phyloP scores from a whole-genome alignment of 92 coral and sea anemone genomes.

The Pocillopora meandrina region DNA sequence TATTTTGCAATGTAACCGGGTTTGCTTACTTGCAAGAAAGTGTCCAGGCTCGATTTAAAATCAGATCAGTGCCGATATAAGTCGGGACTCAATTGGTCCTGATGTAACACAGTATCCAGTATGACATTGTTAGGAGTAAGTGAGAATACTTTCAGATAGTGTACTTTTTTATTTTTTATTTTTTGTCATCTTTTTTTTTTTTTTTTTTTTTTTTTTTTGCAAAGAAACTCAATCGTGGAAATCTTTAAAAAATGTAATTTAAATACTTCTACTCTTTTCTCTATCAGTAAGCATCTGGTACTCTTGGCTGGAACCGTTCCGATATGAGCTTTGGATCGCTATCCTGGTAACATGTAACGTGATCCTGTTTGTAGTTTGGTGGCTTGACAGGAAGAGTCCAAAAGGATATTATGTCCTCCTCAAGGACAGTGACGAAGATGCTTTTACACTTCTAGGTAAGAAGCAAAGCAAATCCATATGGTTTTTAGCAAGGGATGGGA shows the following conservation, averaged over 20 bases:
- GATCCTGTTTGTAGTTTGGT: conserved; percentile 68
- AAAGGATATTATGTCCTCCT: conserved; percentile 46
- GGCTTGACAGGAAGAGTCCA: conserved; percentile 73
- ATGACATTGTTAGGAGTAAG: too few species aligned
- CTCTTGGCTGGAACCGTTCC: conserved; percentile 60
- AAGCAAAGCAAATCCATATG: neutral
- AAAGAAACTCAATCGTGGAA: too few species aligned
- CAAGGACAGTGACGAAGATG: conserved; percentile 63
- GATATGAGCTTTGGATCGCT: conserved; percentile 62
- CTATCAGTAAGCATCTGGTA: conserved; percentile 49
- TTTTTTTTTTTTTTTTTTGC: too few species aligned
- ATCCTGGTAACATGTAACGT: conserved; percentile 48
- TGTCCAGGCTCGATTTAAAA: too few species aligned
- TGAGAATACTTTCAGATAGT: too few species aligned
- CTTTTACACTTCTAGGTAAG: conserved; percentile 65
- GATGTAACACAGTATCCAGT: too few species aligned
- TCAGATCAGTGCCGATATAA: too few species aligned
- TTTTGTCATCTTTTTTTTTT: too few species aligned
- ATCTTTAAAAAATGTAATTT: neutral
- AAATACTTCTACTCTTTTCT: neutral
- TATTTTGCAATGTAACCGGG: too few species aligned
- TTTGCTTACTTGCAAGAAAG: too few species aligned
- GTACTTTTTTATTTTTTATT: too few species aligned
- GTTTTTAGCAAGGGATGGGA: neutral
- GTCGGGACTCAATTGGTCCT: too few species aligned